Conservation (phyloP, 2,797 vertebrate genomes). For the Notolabrus celidotus region DNA sequence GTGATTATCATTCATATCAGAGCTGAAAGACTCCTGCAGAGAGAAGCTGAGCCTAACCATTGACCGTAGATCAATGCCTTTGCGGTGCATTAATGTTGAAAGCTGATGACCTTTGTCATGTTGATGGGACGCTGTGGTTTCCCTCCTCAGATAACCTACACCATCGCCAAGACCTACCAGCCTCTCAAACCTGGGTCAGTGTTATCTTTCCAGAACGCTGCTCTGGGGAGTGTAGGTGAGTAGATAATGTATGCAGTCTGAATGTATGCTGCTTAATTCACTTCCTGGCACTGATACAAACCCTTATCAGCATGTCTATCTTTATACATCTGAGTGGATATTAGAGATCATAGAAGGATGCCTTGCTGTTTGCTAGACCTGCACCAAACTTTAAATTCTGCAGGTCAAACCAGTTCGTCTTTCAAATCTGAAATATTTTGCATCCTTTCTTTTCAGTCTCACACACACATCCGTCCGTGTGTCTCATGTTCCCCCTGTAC, state of each 20-base stretch:
- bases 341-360: neutral
- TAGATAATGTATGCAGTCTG: constrained; percentile 22
- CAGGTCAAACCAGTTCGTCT: too few species aligned
- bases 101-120: constrained; percentile 62
- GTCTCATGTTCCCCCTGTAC: too few species aligned
- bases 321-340: neutral
- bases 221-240: constrained; percentile 87
- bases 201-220: constrained; percentile 86
- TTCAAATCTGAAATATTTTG: too few species aligned
- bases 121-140: constrained; percentile 51
- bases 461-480: too few species aligned
- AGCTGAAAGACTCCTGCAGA: constrained; percentile 5
- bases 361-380: too few species aligned
- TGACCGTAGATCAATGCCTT: constrained; percentile 8
- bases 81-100: constrained; percentile 34
- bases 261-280: neutral
- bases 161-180: constrained; percentile 88
- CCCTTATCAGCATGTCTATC: constrained; percentile 8
- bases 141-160: constrained; percentile 85
- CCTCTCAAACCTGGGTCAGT: constrained; percentile 84
- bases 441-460: too few species aligned
- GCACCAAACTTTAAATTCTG: too few species aligned
- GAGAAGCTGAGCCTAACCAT: constrained; percentile 49
- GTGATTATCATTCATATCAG: constrained; percentile 18
- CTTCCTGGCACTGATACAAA: constrained; percentile 10